phyloP scores from a whole-genome alignment of 2,797 vertebrate species.

The Scolopax rusticola region DNA sequence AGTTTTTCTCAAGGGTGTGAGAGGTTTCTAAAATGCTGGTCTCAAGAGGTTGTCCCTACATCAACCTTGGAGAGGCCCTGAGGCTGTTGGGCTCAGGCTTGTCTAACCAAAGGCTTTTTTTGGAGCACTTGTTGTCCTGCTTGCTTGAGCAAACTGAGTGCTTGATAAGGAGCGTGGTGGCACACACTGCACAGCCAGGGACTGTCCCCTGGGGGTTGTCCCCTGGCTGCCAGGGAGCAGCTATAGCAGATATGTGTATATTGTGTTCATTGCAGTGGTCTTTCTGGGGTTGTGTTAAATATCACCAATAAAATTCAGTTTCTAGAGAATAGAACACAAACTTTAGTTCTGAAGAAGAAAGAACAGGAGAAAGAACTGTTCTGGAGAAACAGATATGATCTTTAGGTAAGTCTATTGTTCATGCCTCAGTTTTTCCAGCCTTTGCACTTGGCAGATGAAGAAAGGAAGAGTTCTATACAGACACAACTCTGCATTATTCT shows the following conservation, averaged over 20 bases:
- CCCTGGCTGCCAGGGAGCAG: neutral
- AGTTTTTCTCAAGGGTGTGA: neutral
- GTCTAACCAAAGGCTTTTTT: neutral
- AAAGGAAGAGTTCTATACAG: neutral
- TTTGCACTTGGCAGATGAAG: neutral
- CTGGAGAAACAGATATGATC: neutral
- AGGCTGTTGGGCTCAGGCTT: neutral
- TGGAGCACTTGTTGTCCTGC: neutral
- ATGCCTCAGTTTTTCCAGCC: neutral
- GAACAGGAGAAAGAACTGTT: neutral
- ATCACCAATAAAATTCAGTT: neutral
- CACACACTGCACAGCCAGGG: neutral
- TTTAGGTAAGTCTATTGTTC: neutral
- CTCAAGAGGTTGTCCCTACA: neutral
- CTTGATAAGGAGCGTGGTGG: neutral
- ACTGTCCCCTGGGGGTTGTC: neutral
- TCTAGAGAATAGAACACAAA: neutral
- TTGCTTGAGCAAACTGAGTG: neutral
- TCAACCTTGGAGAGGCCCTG: neutral
- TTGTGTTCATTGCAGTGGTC: neutral
- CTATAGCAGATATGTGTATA: neutral
- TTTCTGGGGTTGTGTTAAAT: neutral
- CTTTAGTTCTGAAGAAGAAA: neutral
- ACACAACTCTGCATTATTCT: neutral
- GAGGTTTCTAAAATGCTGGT: neutral